Evolutionary conservation across 2,888 invertebrate genomes (phyloP).

Genomic region (Didymodactylos carnosus): DNA sequence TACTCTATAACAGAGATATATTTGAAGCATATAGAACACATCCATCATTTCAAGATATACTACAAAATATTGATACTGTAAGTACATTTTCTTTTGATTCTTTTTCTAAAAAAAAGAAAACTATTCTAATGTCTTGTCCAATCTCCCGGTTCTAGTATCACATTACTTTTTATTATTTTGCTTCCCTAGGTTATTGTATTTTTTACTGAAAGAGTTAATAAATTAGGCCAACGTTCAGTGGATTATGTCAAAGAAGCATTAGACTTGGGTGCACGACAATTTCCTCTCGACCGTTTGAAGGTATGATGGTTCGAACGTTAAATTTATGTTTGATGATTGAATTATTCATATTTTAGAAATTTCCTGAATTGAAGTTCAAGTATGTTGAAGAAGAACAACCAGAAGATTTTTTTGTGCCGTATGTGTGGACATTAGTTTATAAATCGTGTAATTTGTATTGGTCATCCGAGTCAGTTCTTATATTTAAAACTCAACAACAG

Average conservation of each 20-base stretch:
- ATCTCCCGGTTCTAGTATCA: too few relatives aligned
- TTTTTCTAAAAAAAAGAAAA: too few relatives aligned
- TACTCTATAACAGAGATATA: conserved; percentile 72
- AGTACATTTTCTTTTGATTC: neutral
- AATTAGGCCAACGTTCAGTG: conserved; percentile 43
- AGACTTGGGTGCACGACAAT: conserved; percentile 69
- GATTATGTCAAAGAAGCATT: conserved; percentile 66
- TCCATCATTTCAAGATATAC: conserved; percentile 54
- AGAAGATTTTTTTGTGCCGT: conserved; percentile 96
- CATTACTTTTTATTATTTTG: neutral
- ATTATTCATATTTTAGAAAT: conserved; percentile 51
- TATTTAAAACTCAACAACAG: neutral
- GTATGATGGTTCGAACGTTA: conserved; percentile 38
- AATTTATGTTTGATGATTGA: conserved; percentile 6
- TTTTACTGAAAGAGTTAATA: conserved; percentile 41
- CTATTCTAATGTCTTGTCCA: too few relatives aligned
- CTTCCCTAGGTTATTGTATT: neutral
- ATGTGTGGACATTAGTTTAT: conserved; percentile 65
- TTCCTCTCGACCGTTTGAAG: conserved; percentile 77
- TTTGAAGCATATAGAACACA: conserved; percentile 58
- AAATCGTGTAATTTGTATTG: conserved; percentile 9
- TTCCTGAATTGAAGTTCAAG: conserved; percentile 90
- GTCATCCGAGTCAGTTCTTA: neutral
- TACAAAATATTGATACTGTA: conserved; percentile 14
- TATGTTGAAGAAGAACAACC: conserved; percentile 97